These are phyloP conservation scores for Eupeodes luniger DNA, from an alignment of 2,888 invertebrate species.

Conservation along the genomic window DNA sequence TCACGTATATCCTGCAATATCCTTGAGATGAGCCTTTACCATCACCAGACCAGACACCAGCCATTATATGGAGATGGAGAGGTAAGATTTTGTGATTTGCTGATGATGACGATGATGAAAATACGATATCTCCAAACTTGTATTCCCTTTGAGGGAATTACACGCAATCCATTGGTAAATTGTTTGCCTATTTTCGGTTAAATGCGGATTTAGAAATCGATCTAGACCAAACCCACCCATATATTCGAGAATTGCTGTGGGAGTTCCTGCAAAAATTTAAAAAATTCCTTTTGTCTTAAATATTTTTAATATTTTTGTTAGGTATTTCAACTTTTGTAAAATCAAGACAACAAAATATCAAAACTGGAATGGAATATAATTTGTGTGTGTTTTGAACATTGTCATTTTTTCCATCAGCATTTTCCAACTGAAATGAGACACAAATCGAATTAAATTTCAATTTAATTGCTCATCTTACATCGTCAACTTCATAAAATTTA, in stretches of 20 bases:
- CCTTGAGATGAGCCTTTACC: background rate
- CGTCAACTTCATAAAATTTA: background rate
- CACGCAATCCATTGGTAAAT: background rate
- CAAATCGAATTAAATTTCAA: background rate
- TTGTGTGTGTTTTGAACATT: background rate
- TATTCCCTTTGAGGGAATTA: background rate
- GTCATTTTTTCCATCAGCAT: background rate
- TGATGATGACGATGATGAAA: background rate
- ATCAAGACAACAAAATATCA: background rate
- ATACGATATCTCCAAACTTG: background rate
- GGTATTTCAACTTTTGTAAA: no score
- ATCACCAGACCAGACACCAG: background rate
- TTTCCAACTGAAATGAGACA: background rate
- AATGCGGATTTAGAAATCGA: background rate
- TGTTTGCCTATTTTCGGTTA: conserved; percentile 5
- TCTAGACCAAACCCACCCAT: background rate
- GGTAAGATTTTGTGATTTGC: background rate
- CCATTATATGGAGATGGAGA: background rate
- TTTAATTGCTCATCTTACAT: conserved; percentile 19
- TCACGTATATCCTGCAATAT: background rate
- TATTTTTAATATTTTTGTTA: background rate
- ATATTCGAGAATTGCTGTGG: no score
- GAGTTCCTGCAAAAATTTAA: background rate
- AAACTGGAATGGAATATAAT: background rate
- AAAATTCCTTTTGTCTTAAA: background rate